A percentile compares a stretch with the other conserved stretches of the same genome.
These are phyloP conservation scores for Noctua comes DNA, from an alignment of 2,888 invertebrate genomes.

Conservation along the genomic window DNA sequence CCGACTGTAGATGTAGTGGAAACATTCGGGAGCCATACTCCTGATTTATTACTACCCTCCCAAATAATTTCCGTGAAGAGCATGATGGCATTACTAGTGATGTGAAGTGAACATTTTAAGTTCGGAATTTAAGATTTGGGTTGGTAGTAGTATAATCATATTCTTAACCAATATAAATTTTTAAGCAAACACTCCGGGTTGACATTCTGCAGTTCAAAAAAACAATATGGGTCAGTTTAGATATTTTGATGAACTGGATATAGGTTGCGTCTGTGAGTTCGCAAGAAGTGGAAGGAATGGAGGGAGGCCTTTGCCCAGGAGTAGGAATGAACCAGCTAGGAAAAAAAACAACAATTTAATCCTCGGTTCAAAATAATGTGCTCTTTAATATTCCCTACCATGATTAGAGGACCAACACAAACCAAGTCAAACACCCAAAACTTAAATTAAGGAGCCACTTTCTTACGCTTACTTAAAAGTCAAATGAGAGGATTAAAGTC, in stretches of 20 bases:
- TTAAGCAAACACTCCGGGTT: neutral
- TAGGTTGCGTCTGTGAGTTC: neutral
- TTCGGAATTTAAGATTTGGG: neutral
- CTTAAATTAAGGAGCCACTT: conserved; percentile 46
- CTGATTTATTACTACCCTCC: conserved; percentile 64
- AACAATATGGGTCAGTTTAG: neutral
- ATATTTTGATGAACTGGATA: neutral
- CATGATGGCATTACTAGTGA: conserved; percentile 61
- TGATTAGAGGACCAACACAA: conserved; percentile 25
- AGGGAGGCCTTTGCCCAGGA: neutral
- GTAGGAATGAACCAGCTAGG: neutral
- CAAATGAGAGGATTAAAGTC: conserved; percentile 55
- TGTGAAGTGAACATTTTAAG: neutral
- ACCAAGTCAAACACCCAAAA: conserved; percentile 42
- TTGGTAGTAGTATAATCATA: neutral
- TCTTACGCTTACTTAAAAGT: conserved; percentile 59
- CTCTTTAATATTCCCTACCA: neutral
- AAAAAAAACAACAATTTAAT: neutral
- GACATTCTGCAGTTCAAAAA: neutral
- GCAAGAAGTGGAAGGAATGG: neutral
- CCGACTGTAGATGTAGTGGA: conserved; percentile 50
- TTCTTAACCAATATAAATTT: neutral
- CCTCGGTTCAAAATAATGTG: neutral
- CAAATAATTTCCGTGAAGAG: conserved; percentile 62
- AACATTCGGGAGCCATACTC: conserved; percentile 61